A percentile compares a stretch with the other conserved stretches of the same genome.
Conservation (phyloP, 2,113 vertebrate genomes). For the Formicarius rufipectus region DNA sequence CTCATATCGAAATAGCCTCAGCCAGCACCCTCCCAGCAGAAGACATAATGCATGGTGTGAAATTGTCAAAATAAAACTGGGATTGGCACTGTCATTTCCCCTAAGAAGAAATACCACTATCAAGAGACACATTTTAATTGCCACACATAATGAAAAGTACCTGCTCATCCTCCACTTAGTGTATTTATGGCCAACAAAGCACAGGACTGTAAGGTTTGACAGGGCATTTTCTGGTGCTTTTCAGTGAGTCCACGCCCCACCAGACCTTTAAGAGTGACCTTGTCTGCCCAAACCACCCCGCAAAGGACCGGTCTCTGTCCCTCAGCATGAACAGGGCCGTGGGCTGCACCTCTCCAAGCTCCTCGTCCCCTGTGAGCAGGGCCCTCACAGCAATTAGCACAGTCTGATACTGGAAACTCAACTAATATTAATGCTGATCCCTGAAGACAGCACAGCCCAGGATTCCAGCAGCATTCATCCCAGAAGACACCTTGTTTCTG, state of each 20-base stretch:
- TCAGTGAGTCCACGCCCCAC: fast-evolving
- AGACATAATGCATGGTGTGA: neutral
- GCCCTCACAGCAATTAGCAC: neutral
- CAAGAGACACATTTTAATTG: neutral
- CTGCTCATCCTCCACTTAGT: neutral
- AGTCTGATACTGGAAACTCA: neutral
- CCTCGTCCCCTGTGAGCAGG: fast-evolving
- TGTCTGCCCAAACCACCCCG: fast-evolving
- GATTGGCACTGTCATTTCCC: neutral
- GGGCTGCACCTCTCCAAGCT: neutral
- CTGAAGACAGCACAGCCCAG: neutral
- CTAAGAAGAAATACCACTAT: neutral
- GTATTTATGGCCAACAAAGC: neutral
- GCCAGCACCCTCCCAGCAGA: neutral
- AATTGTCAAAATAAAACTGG: neutral
- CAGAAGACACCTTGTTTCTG: neutral
- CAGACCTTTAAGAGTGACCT: neutral
- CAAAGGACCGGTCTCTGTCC: fast-evolving
- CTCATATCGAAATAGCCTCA: neutral
- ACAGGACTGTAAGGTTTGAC: neutral
- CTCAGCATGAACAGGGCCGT: neutral
- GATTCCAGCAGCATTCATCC: fast-evolving
- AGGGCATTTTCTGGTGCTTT: neutral
- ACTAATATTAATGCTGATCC: neutral
- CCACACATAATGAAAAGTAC: neutral